These are phyloP conservation scores for Bubo scandiacus DNA, from an alignment of 2,113 vertebrate genomes.

Conservation along the genomic window DNA sequence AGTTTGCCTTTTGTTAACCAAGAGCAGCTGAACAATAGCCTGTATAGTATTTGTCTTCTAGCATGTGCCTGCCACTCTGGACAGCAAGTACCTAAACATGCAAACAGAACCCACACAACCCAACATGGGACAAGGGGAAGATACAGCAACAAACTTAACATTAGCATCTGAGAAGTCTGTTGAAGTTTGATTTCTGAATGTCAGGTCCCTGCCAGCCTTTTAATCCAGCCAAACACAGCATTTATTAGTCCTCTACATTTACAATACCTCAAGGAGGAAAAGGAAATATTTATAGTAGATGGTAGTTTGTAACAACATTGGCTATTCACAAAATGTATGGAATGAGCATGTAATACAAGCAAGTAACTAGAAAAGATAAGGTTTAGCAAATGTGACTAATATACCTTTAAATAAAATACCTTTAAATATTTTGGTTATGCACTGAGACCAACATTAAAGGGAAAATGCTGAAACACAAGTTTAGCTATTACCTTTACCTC, in stretches of 20 bases:
- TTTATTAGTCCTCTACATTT: not conserved
- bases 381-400: not conserved
- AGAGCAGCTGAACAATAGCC: not conserved
- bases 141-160: not conserved
- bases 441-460: not conserved
- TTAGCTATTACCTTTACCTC: not conserved
- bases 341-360: not conserved
- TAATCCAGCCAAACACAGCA: not conserved
- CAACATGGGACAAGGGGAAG: not conserved
- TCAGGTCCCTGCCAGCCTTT: not conserved
- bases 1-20: slow-evolving; percentile 1
- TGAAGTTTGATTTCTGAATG: not conserved
- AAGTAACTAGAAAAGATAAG: not conserved
- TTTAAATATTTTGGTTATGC: not conserved
- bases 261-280: not conserved
- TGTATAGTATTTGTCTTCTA: not conserved
- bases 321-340: not conserved
- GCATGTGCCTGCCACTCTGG: not conserved
- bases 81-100: not conserved
- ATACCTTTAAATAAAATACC: not conserved
- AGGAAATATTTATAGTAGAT: not conserved
- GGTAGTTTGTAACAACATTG: not conserved
- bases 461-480: not conserved
- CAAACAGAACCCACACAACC: not conserved
- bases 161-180: not conserved